A percentile compares a stretch with the other conserved stretches of the same genome.
Evolutionary conservation across 2,888 invertebrate species (phyloP).

Genomic region (Sarcophaga variegata): DNA sequence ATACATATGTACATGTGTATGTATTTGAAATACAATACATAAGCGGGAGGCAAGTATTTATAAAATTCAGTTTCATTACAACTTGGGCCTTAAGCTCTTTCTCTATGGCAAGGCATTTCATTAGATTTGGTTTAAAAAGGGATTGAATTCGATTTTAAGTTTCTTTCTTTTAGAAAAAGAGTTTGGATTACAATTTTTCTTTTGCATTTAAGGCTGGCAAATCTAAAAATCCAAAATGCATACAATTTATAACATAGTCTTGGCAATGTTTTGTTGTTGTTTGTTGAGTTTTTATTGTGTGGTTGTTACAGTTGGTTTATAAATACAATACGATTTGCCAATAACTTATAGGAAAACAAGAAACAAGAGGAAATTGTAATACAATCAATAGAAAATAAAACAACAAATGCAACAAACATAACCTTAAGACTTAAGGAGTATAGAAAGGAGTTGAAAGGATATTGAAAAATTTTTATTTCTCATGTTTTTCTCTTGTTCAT

Average conservation of each 20-base stretch:
- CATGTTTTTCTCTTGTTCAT: no score
- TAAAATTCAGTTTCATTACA: slow-evolving; percentile 55
- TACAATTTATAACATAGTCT: background rate
- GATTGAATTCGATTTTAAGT: slow-evolving; percentile 52
- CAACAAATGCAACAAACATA: no score
- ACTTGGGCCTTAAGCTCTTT: slow-evolving; percentile 19
- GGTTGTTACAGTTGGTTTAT: slow-evolving; percentile 8
- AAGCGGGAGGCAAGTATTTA: background rate
- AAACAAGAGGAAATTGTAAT: no score
- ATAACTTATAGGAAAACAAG: background rate
- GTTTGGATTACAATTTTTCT: background rate
- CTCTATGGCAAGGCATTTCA: slow-evolving; percentile 44
- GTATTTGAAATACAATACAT: background rate
- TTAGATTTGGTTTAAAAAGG: slow-evolving; percentile 34
- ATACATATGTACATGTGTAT: background rate
- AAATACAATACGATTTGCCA: slow-evolving; percentile 10
- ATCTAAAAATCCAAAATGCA: slow-evolving; percentile 15
- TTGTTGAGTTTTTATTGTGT: background rate
- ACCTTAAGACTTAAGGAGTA: no score
- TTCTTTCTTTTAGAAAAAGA: slow-evolving; percentile 17
- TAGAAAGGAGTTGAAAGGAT: no score
- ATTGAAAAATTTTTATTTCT: no score
- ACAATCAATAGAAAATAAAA: no score
- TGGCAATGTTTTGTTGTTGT: no score
- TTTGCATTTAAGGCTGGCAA: slow-evolving; percentile 26